A percentile compares a stretch with the other conserved stretches of the same genome.
phyloP scores from a whole-genome alignment of 2,113 vertebrate species.

The Podiceps cristatus region DNA sequence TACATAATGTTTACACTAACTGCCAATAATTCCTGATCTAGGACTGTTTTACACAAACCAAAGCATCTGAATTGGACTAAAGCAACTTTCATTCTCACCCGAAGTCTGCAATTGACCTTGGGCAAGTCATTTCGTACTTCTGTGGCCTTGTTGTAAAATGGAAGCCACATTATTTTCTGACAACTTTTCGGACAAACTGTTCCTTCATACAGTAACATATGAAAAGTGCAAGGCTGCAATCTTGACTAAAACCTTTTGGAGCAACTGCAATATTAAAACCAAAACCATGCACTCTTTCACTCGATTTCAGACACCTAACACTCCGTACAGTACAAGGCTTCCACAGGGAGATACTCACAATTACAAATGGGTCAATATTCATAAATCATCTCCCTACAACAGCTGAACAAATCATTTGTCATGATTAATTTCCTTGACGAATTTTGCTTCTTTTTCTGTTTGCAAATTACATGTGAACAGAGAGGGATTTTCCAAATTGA shows the following conservation, averaged over 20 bases:
- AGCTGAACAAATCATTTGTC: constrained; percentile 48
- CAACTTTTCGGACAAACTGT: not conserved
- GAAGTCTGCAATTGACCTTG: not conserved
- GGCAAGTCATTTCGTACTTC: not conserved
- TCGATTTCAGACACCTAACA: not conserved
- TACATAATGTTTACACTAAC: too few species aligned
- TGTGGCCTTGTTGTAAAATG: not conserved
- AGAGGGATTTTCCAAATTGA: constrained; percentile 20
- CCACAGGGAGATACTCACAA: constrained; percentile 26
- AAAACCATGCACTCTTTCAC: not conserved
- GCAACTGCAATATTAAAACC: not conserved
- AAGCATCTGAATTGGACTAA: not conserved
- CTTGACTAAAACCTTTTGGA: not conserved
- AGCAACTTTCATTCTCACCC: not conserved
- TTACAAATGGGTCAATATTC: constrained; percentile 32
- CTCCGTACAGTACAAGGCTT: not conserved
- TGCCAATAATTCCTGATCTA: not conserved
- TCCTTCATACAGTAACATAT: not conserved
- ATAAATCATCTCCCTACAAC: constrained; percentile 30
- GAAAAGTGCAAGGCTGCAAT: not conserved
- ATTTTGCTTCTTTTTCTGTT: constrained; percentile 42
- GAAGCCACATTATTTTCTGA: not conserved
- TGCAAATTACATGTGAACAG: constrained; percentile 19
- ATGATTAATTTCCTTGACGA: constrained; percentile 55
- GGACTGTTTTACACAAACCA: not conserved